Conservation (phyloP, 1,140 invertebrate genomes). For the Mesaphorura yosii region DNA sequence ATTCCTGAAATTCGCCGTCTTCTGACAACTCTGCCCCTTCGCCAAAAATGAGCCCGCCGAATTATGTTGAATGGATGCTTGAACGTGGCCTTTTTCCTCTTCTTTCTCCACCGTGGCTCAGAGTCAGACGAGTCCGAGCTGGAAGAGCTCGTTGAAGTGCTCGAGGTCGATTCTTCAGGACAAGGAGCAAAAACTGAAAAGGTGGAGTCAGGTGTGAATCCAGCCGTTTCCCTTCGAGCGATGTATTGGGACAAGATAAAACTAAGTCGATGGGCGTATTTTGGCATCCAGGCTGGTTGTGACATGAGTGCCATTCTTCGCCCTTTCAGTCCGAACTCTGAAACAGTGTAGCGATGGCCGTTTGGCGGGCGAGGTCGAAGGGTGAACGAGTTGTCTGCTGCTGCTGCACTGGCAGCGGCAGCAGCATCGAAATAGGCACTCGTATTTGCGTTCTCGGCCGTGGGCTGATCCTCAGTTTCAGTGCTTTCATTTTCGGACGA, state of each 20-base stretch:
- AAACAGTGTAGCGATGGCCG: conserved; percentile 10
- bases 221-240: neutral
- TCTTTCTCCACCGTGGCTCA: too few species aligned
- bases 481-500: neutral
- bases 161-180: too few species aligned
- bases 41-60: too few species aligned
- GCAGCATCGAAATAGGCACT: neutral
- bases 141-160: too few species aligned
- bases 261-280: conserved; percentile 5
- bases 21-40: too few species aligned
- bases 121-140: too few species aligned
- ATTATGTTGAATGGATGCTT: neutral
- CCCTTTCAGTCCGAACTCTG: neutral
- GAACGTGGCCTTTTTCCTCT: neutral
- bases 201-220: too few species aligned
- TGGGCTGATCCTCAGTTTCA: neutral
- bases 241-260: conserved; percentile 4
- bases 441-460: neutral
- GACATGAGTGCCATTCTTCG: neutral
- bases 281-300: conserved; percentile 7
- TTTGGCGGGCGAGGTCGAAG: neutral
- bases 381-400: neutral
- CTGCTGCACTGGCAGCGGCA: neutral
- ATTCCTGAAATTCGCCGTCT: too few species aligned
- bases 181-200: too few species aligned